Conservation (phyloP, 2,797 vertebrate species). For the Siniperca undulata region DNA sequence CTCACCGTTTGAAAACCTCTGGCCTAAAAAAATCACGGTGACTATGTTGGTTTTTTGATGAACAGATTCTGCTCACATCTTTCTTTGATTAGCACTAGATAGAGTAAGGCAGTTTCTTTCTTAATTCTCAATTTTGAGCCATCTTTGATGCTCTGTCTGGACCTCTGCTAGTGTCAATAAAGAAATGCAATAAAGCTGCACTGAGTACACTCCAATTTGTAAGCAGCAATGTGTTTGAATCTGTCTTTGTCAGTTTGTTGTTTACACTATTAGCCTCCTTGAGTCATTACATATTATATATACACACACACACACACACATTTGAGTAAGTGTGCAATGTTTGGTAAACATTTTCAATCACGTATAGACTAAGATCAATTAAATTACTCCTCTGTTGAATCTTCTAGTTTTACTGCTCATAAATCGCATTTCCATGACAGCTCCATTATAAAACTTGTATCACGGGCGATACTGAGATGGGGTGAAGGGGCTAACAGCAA, state of each 20-base stretch:
- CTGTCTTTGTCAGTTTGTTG: conserved; percentile 4
- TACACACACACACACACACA: not conserved
- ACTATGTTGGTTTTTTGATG: not conserved
- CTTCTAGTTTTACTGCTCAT: conserved; percentile 4
- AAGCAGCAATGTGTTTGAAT: conserved; percentile 16
- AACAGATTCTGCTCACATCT: not conserved
- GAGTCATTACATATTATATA: conserved; percentile 12
- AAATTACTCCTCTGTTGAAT: not conserved
- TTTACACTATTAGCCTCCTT: not conserved
- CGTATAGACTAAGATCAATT: not conserved
- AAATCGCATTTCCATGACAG: conserved; percentile 3
- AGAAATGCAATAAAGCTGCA: conserved; percentile 15
- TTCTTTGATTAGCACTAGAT: not conserved
- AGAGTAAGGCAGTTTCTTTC: not conserved
- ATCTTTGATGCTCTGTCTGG: conserved; percentile 7
- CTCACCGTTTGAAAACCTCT: not conserved
- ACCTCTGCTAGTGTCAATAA: conserved; percentile 11
- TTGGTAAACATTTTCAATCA: conserved; percentile 2
- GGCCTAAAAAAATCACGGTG: not conserved
- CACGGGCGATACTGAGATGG: not conserved
- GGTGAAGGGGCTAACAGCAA: conserved; percentile 2
- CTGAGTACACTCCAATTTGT: not conserved
- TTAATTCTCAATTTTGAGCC: not conserved
- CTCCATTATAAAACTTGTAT: conserved; percentile 25
- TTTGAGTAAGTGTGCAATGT: conserved; percentile 4